Percentiles rank a stretch among this genome's conserved stretches.
These are phyloP conservation scores for Trilocha varians DNA, from an alignment of 2,888 invertebrate species.

Conservation along the genomic window DNA sequence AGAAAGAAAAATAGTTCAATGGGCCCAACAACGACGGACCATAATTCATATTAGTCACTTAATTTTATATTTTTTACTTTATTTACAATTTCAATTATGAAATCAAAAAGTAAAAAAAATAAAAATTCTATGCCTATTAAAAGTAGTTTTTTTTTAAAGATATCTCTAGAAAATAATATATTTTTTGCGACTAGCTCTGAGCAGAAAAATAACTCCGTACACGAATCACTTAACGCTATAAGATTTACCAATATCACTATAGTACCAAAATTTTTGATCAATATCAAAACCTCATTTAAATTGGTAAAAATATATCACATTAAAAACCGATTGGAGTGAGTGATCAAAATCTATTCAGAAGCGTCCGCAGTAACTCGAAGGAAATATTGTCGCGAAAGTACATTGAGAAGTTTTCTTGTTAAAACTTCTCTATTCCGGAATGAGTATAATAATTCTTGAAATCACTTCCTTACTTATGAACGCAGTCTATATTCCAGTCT, in stretches of 20 bases:
- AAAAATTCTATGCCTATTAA: not conserved
- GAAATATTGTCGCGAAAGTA: constrained; percentile 58
- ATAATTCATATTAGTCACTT: too few relatives aligned
- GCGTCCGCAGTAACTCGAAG: constrained; percentile 50
- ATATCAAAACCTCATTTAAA: too few relatives aligned
- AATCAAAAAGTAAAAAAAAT: not conserved
- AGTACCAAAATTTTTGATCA: too few relatives aligned
- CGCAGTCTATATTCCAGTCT: constrained; percentile 19
- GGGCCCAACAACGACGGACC: too few relatives aligned
- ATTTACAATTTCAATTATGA: not conserved
- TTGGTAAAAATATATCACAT: not conserved
- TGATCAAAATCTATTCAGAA: constrained; percentile 57
- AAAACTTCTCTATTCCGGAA: constrained; percentile 68
- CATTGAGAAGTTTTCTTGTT: constrained; percentile 69
- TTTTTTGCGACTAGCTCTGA: too few relatives aligned
- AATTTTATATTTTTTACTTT: too few relatives aligned
- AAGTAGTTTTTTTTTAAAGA: too few relatives aligned
- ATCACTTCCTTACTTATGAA: constrained; percentile 56
- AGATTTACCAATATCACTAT: too few relatives aligned
- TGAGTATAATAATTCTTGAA: constrained; percentile 67
- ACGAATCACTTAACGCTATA: too few relatives aligned
- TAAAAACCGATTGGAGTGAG: constrained; percentile 42
- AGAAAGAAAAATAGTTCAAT: too few relatives aligned
- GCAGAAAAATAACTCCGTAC: too few relatives aligned
- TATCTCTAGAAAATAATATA: too few relatives aligned